Conservation (phyloP, 2,797 vertebrate species). For the Tenualosa thibaudeaui region DNA sequence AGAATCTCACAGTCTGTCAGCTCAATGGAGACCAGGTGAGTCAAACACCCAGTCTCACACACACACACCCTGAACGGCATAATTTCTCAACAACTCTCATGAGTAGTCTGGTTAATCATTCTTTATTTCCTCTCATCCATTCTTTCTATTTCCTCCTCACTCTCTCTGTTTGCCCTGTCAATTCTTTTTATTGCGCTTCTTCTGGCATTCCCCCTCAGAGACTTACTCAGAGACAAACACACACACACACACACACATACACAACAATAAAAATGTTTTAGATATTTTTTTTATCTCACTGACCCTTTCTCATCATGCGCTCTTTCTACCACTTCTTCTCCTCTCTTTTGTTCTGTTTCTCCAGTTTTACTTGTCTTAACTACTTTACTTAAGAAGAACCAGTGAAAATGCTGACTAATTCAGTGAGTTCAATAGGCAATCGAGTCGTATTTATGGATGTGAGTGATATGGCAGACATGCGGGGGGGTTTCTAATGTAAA, state of each 20-base stretch:
- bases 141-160: not conserved
- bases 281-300: too few species aligned
- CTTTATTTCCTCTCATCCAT: not conserved
- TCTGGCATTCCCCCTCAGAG: not conserved
- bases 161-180: not conserved
- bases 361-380: too few species aligned
- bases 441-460: not conserved
- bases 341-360: not conserved
- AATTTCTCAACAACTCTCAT: not conserved
- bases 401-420: not conserved
- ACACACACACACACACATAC: slow-evolving; percentile 10
- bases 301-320: too few species aligned
- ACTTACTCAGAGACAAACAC: too few species aligned
- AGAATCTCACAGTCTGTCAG: slow-evolving; percentile 89
- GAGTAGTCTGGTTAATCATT: not conserved
- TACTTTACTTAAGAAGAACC: too few species aligned
- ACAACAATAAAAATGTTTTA: not conserved
- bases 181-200: too few species aligned
- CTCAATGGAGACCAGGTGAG: slow-evolving; percentile 90
- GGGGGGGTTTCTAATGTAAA: not conserved
- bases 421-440: not conserved
- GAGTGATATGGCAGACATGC: not conserved
- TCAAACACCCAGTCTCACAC: not conserved
- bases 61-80: not conserved
- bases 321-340: too few species aligned